Base-by-base conservation (phyloP, 2,113 vertebrate species). In the Axis porcinus region DNA sequence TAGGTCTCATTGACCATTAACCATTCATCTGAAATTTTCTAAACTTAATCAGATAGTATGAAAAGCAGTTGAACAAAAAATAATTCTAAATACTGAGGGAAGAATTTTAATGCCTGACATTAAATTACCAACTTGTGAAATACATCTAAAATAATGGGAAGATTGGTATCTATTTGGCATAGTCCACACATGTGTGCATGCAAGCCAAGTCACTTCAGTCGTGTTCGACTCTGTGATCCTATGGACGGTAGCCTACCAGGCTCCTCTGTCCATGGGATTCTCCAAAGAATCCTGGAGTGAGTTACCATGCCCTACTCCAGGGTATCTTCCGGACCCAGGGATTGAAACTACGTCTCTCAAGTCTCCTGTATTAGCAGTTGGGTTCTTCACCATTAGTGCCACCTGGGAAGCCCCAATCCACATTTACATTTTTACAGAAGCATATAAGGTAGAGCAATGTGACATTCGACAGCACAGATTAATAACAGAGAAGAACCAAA, bases 11-110 rank as follows among this genome's bases (percentile, higher is more conserved):
- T 7, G 40, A 83, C 11, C 28, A 57, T 91, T 58, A 33, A 93
- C 82, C 81, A 83, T 83, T 93, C 36, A n/a, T 45, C 47, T 91
- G 78, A 92, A 93, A 93, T n/a, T 96, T 79, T 81, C 62, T 64
- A 95, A 47, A 17, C 14, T 87, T 94, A 92, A 33, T 9, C 17
- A 96, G 30, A 84, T 23, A 21, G 17, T 67, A 87, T 92, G 14
- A 91, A 67, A 36, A 93, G 36, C 13, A 87, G 10, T 50, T 95
- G 43, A 6, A 87, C 64, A 28, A 12, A n/a, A 33, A 27, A 52
- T 58, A 96, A n/a, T 43, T 89, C 55, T 83, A 93, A 57, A 52
- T 47, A 83, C 23, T 88, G 45, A 86, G 36, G 57, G 43, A 50
- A 87, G 58, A 96, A 95, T 94, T 57, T 96, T 57, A 96, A 33